Base-by-base conservation (phyloP, 2,113 vertebrate species). In the Phoxinus phoxinus region DNA sequence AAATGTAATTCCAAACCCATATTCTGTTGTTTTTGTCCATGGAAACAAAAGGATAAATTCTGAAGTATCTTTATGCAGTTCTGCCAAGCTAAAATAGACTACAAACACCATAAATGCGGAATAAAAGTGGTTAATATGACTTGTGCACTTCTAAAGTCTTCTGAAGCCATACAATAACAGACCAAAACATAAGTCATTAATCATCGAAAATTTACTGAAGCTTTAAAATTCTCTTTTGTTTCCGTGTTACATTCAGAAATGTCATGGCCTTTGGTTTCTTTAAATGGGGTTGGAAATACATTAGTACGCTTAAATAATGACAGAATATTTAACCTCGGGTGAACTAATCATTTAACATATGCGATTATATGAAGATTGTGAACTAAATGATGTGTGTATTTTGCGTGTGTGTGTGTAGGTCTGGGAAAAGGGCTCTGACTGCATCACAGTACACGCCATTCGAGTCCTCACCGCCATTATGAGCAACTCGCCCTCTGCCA, bases 401-500 rank as follows among this genome's bases (percentile, higher is more conserved):
- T 32, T 61, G 13, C 86, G 35, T 86, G 32, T 90, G 76, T 90
- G 81, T 44, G 35, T 92, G 63, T 73, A 99, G 98, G 97, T 95
- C 1, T 93, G 91, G 19, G 90, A 96, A 83, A 79, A 93, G 90
- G 92, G 95, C 83, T 93, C 96, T 0, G 97, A 99, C 0, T 93
- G 95, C 93, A 97, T 99, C n/a, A 96, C 97, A 0, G 97, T 99
- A 15, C 97, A 97, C 0, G 98, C 97, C 1, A 86, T 99, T 25
- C 84, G 95, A 4, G 98, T 98, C 77, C 96, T 99, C 84, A 98
- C 97, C 0, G 96, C 97, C 87, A 96, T 99, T 93, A 98, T 99
- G 98, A 97, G 95, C 58, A 96, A 94, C 91, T 99, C 97, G 0
- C 95, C 97, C 0, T 97, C 97, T 0, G 98, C 98, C 89, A 99